Percentiles rank a stretch among this genome's conserved stretches.
Conservation (phyloP, 2,888 invertebrate genomes). For the Microdon myrmicae region DNA sequence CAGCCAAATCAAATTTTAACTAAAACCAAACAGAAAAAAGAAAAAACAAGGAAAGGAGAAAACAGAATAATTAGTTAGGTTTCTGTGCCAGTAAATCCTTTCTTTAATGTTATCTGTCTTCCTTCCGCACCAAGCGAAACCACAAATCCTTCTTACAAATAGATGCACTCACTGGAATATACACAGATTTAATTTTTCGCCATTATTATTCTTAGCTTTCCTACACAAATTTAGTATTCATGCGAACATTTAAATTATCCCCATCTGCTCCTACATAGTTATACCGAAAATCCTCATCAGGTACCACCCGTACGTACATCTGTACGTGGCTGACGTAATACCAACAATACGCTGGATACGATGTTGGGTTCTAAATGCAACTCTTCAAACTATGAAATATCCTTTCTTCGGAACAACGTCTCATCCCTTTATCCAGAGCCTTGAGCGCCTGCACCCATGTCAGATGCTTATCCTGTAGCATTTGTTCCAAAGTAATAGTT, state of each 20-base stretch:
- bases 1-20: too few species aligned
- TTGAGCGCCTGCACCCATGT: constrained; percentile 6
- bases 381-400: constrained; percentile 44
- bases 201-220: constrained; percentile 37
- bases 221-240: constrained; percentile 7
- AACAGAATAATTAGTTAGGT: too few species aligned
- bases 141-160: too few species aligned
- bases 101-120: too few species aligned
- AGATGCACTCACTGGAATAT: too few species aligned
- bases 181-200: constrained; percentile 26
- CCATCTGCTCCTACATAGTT: constrained; percentile 33
- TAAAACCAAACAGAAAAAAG: too few species aligned
- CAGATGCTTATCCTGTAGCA: constrained; percentile 28
- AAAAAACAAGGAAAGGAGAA: too few species aligned
- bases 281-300: constrained; percentile 44
- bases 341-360: background rate
- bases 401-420: too few species aligned
- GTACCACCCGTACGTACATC: constrained; percentile 41
- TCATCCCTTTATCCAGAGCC: constrained; percentile 14
- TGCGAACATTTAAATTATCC: constrained; percentile 20
- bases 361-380: constrained; percentile 15
- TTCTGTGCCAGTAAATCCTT: too few species aligned
- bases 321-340: constrained; percentile 12
- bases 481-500: constrained; percentile 36
- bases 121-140: too few species aligned